These are phyloP conservation scores for Pyrrhopygopsis socrates DNA, from an alignment of 2,888 invertebrate genomes.

Conservation along the genomic window DNA sequence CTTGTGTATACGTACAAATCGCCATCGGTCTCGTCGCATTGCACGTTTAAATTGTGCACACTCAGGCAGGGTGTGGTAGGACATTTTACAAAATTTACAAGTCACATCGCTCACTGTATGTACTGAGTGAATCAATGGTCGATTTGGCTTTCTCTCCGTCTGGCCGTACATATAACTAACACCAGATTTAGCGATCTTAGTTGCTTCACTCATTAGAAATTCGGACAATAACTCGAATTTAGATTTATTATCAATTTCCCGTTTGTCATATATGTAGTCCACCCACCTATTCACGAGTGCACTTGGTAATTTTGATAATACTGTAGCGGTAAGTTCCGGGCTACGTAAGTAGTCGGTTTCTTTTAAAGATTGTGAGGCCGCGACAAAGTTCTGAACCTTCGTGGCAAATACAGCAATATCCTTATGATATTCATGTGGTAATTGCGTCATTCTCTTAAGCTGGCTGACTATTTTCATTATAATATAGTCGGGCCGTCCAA, in stretches of 20 bases:
- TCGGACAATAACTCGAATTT: conserved; percentile 23
- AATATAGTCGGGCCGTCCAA: conserved; percentile 51
- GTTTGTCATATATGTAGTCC: conserved; percentile 26
- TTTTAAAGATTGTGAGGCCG: conserved; percentile 20
- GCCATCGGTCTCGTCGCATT: not conserved
- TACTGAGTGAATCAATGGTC: not conserved
- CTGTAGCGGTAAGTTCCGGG: conserved; percentile 36
- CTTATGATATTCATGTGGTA: conserved; percentile 40
- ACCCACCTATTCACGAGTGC: conserved; percentile 42
- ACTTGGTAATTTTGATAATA: conserved; percentile 57
- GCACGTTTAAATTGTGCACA: not conserved
- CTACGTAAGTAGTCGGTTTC: conserved; percentile 42
- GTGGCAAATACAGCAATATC: conserved; percentile 42
- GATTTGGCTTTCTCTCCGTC: not conserved
- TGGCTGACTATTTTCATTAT: conserved; percentile 45
- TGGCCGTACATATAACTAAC: not conserved
- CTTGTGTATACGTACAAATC: not conserved
- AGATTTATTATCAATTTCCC: not conserved
- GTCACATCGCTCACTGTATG: not conserved
- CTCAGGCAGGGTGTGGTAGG: not conserved
- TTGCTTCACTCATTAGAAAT: conserved; percentile 31
- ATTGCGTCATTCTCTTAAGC: conserved; percentile 47
- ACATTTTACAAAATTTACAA: not conserved
- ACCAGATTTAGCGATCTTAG: conserved; percentile 3
- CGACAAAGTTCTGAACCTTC: conserved; percentile 38